Evolutionary conservation across 2,888 invertebrate species (phyloP).

Genomic region (Callinectes sapidus): DNA sequence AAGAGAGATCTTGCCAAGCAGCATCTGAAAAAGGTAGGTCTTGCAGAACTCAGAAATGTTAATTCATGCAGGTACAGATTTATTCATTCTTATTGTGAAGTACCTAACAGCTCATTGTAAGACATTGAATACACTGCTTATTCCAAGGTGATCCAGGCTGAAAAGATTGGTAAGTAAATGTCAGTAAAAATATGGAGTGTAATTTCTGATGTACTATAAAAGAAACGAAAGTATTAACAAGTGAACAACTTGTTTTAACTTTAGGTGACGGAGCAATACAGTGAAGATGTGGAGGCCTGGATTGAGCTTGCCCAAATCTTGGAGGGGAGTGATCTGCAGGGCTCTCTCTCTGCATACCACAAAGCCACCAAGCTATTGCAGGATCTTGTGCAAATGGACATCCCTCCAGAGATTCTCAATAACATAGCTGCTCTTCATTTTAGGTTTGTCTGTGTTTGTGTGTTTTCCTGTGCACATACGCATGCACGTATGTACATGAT

Average conservation of each 20-base stretch:
- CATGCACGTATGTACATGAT: too few relatives aligned
- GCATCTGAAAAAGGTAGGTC: constrained; percentile 86
- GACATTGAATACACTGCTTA: too few relatives aligned
- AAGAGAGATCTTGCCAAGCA: constrained; percentile 95
- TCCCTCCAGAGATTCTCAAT: constrained; percentile 97
- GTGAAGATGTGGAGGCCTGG: constrained; percentile 99
- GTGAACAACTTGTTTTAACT: not conserved
- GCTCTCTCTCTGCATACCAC: constrained; percentile 91
- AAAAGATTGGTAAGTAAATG: too few relatives aligned
- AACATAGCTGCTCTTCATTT: constrained; percentile 96
- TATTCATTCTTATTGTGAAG: not conserved
- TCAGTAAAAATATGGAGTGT: too few relatives aligned
- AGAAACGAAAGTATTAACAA: not conserved
- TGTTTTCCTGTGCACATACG: too few relatives aligned
- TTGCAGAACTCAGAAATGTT: not conserved
- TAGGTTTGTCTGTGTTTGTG: constrained; percentile 29
- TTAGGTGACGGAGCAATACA: constrained; percentile 89
- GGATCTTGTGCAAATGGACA: constrained; percentile 94
- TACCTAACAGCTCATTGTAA: not conserved
- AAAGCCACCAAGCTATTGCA: constrained; percentile 94
- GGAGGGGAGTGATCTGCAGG: constrained; percentile 92
- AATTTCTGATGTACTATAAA: not conserved
- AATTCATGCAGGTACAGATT: not conserved
- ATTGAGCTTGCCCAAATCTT: constrained; percentile 98
- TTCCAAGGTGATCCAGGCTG: too few relatives aligned